Base-by-base conservation (phyloP, 2,888 invertebrate species). In the Globia sparganii region DNA sequence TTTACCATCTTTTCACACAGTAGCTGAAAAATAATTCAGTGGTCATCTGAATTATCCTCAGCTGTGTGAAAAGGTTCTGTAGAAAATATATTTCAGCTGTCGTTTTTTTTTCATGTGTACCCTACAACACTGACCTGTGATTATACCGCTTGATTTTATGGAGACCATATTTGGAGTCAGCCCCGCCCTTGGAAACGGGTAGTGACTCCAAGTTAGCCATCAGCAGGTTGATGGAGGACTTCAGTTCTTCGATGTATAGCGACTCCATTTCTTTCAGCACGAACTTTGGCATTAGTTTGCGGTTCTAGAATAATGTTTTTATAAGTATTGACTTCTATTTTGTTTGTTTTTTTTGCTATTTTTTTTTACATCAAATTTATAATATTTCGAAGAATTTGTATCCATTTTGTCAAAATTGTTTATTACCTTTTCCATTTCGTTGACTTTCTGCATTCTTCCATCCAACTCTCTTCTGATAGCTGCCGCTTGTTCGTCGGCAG, bases 191-290 rank as follows among this genome's bases (percentile, higher is more conserved):
- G 81, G 99, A 99, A 85, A 99, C 99, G 66, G 99, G 99, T 85
- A 99, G 97, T 78, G 99, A 99, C 97, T 99, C 99, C 95, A 99
- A 97, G 97, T 99, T 99, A 86, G 99, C 99, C 99, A 99, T 99
- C 92, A 99, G 97, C 90, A 99, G 97, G 97, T 99, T 99, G 95
- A 99, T 99, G 87, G 99, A 99, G 80, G 99, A 98, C 96, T 99
- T 99, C 92, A 99, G 97, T 96, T 99, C 99, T 97, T 99, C 99
- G 92, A 99, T 98, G 97, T 99, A 99, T 92, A 99, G 97, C 73
- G 99, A 99, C 97, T 99, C 99, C 99, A 99, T 99, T 97, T 99
- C 99, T 97, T 99, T 99, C 90, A 99, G 97, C 86, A 99, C 99
- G 97, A 99, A 99, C 97, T 99, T 99, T 89, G 99, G 99, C 99